Evolutionary conservation across 2,888 invertebrate species (phyloP), one percentile per base, ranked within the genome.

Genomic region (Barypeithes pellucidus): DNA sequence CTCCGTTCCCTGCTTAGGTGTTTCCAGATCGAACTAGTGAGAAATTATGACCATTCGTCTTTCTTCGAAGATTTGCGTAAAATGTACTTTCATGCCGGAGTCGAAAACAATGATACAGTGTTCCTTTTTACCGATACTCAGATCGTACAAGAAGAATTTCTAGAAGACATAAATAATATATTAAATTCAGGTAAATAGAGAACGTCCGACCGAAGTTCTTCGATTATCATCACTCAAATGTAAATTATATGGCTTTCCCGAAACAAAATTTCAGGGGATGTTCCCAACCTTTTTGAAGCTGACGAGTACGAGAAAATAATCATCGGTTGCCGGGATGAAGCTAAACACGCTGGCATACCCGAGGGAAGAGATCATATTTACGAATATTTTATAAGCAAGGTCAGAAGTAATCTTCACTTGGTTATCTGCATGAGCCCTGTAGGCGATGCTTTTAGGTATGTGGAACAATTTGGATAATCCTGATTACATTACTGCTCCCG

Each of bases 341-440:
- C 95, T 0, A 92, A 91, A 81, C 91, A 90, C 76, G 87, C 85
- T 1, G 94, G 93, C 0, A 87, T 94, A 52, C 88, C 88, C 8
- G 89, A 91, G 74, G 91, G 91, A 75, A 88, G 96, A 24, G 96
- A 97, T 81, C 91, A 88, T 5, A 94, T 97, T 71, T 97, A 92
- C 83, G 93, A 94, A 79, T 96, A 91, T 87, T 96, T 96, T 82
- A 94, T 96, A 71, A 93, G 93, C 80, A 89, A 94, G 74, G 95
- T 96, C 24, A 88, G 95, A 45, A 91, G 91, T 70, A 94, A 95
- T 85, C 88, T 97, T 3, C 96, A 97, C 83, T 89, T 96, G 39
- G 94, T 95, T 65, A 89, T 96, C 61, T 95, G 95, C 76, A 95
- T 96, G 95, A 95, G 95, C 83, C 96, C 96, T 0, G 94, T 96